phyloP scores from a whole-genome alignment of 2,888 invertebrate genomes.

The Calliphora vomitoria region DNA sequence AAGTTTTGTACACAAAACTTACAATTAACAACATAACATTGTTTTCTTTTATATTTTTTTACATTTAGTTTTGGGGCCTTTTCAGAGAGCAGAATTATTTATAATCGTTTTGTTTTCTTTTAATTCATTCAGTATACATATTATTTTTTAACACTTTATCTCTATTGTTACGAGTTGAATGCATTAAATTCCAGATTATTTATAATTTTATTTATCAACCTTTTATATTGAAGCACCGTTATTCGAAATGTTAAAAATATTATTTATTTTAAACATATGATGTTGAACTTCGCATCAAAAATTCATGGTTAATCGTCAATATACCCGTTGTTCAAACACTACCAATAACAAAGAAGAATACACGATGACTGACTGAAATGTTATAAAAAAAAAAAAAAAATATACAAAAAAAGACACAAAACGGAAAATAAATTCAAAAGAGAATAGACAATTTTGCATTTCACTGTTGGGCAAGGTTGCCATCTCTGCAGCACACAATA shows the following conservation, averaged over 20 bases:
- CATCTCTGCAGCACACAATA: not conserved
- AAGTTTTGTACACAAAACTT: not conserved
- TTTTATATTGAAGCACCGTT: constrained; percentile 1
- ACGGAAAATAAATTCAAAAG: constrained; percentile 15
- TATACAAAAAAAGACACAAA: not conserved
- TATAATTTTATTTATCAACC: not conserved
- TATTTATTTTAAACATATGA: constrained; percentile 6
- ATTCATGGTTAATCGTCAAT: constrained; percentile 11
- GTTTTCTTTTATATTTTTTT: not conserved
- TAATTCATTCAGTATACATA: not conserved
- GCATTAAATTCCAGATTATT: constrained; percentile 7
- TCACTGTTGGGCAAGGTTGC: constrained; percentile 9
- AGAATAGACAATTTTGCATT: constrained; percentile 33
- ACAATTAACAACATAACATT: not conserved
- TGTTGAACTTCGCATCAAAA: constrained; percentile 14
- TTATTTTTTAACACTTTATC: constrained; percentile 3
- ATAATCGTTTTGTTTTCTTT: not conserved
- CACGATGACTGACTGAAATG: constrained; percentile 37
- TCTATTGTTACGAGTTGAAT: not conserved
- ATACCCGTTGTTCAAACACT: constrained; percentile 18
- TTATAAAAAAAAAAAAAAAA: constrained; percentile 10
- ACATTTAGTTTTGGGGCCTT: not conserved
- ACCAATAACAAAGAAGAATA: constrained; percentile 26
- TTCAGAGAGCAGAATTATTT: not conserved
- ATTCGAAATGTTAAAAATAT: constrained; percentile 10